phyloP scores from a whole-genome alignment of 2,113 vertebrate genomes.

The Chaenogobius annularis region DNA sequence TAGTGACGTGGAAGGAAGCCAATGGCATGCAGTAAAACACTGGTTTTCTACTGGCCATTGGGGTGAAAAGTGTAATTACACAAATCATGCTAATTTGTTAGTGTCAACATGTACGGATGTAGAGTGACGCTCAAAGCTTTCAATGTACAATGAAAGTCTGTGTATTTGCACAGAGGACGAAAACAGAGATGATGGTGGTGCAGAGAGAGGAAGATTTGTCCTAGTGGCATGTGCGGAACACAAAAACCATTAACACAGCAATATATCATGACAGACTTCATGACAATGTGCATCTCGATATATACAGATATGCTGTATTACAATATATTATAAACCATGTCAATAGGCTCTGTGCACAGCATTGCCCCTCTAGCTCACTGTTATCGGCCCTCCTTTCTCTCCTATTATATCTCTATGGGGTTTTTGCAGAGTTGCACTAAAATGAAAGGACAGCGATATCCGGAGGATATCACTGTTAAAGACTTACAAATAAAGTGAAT shows the following conservation, averaged over 20 bases:
- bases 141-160: conserved; percentile 17
- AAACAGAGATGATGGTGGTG: conserved; percentile 10
- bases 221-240: background rate
- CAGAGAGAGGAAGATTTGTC: conserved; percentile 24
- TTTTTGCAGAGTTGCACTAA: no score
- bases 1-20: conserved; percentile 33
- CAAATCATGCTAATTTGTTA: conserved; percentile 46
- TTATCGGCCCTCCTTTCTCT: no score
- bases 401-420: no score
- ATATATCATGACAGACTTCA: background rate
- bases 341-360: no score
- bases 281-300: no score
- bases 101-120: conserved; percentile 35
- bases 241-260: background rate
- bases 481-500: no score
- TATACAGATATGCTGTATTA: no score
- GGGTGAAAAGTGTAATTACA: conserved; percentile 61
- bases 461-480: no score
- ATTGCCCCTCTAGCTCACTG: no score
- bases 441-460: no score
- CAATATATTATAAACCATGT: no score
- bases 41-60: conserved; percentile 50
- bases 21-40: conserved; percentile 48
- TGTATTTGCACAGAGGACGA: conserved; percentile 9
- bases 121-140: conserved; percentile 25